A percentile compares a stretch with the other conserved stretches of the same genome.
Conservation (phyloP, 2,113 vertebrate genomes). For the Nannobrachium achirus region DNA sequence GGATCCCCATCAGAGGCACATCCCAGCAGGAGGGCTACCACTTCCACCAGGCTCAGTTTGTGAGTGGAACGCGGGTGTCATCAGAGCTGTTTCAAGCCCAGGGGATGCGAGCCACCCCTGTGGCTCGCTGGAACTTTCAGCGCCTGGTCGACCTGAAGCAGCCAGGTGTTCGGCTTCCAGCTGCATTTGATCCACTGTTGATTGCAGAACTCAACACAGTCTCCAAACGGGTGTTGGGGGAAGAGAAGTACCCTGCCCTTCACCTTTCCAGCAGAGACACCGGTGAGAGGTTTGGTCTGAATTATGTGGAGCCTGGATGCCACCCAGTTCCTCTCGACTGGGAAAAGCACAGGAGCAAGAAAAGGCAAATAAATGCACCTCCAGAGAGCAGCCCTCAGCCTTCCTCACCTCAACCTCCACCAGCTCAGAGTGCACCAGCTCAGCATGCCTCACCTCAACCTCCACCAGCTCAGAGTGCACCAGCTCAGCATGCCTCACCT, state of each 20-base stretch:
- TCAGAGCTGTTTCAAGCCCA: conserved; percentile 35
- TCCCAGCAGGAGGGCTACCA: too few species aligned
- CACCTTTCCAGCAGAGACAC: conserved; percentile 30
- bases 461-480: too few species aligned
- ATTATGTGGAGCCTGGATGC: conserved; percentile 32
- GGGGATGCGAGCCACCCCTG: conserved; percentile 40
- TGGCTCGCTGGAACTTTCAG: conserved; percentile 38
- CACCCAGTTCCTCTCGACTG: conserved; percentile 29
- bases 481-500: too few species aligned
- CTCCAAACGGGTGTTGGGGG: conserved; percentile 9
- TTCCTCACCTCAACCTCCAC: too few species aligned
- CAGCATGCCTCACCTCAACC: too few species aligned
- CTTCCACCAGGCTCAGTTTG: neutral
- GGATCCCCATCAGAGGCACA: too few species aligned
- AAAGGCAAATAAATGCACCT: too few species aligned
- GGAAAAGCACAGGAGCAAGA: conserved; percentile 33
- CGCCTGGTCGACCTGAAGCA: conserved; percentile 36
- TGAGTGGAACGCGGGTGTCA: conserved; percentile 13
- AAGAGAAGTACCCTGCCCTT: conserved; percentile 26
- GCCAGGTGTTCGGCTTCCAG: conserved; percentile 26
- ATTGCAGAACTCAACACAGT: conserved; percentile 23
- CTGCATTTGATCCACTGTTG: conserved; percentile 24
- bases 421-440: too few species aligned
- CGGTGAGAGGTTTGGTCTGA: conserved; percentile 37
- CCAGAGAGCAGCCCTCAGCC: too few species aligned